These are phyloP conservation scores for Phortica magna DNA, from an alignment of 2,888 invertebrate species.

Conservation along the genomic window DNA sequence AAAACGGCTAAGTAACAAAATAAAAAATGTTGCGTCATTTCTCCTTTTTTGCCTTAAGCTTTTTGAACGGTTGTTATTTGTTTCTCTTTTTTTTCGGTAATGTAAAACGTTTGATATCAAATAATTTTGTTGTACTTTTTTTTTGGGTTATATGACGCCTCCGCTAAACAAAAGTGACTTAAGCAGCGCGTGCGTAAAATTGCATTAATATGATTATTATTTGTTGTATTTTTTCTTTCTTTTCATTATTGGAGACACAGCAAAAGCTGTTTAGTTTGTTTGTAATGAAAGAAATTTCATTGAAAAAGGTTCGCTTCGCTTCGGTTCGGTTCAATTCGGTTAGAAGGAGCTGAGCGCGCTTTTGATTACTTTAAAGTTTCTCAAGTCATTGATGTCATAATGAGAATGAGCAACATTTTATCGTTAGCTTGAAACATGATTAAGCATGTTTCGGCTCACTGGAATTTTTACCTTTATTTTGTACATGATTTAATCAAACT, in stretches of 20 bases:
- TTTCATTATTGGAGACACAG: neutral
- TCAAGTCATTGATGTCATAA: no score
- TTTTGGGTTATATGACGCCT: conserved; percentile 35
- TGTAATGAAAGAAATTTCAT: neutral
- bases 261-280: neutral
- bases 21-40: conserved; percentile 1
- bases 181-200: conserved; percentile 62
- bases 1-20: conserved; percentile 32
- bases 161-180: conserved; percentile 32
- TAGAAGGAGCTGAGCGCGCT: no score
- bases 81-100: neutral
- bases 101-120: conserved; percentile 37
- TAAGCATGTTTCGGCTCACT: no score
- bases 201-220: conserved; percentile 58
- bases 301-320: no score
- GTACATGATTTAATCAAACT: no score
- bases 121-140: conserved; percentile 9
- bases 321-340: no score
- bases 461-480: no score
- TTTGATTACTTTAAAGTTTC: no score
- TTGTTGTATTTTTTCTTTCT: neutral
- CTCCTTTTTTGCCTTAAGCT: conserved; percentile 30
- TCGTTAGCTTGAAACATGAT: no score
- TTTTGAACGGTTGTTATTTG: neutral
- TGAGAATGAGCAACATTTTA: no score